These are phyloP conservation scores for Ariolimax columbianus DNA, from an alignment of 2,888 invertebrate genomes.

Conservation along the genomic window DNA sequence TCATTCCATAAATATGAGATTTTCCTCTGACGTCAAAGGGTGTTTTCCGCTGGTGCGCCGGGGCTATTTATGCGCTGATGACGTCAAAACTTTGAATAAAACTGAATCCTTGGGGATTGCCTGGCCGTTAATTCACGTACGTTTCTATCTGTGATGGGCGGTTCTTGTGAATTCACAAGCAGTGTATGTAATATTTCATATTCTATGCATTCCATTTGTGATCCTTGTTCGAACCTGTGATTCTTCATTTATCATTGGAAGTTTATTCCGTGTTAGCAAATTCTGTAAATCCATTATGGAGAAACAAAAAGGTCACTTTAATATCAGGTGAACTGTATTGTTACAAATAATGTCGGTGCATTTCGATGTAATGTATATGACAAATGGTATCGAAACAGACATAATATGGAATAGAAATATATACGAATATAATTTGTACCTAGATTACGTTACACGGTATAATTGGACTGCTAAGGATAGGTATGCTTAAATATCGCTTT, in stretches of 20 bases:
- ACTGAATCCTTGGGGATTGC: constrained; percentile 37
- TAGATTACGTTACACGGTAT: no score
- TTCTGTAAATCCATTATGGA: no score
- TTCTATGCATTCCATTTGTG: not conserved
- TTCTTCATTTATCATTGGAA: not conserved
- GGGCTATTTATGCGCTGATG: constrained; percentile 52
- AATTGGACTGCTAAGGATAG: no score
- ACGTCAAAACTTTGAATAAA: constrained; percentile 52
- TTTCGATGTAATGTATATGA: no score
- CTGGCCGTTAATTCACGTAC: not conserved
- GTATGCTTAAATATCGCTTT: no score
- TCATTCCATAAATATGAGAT: constrained; percentile 16
- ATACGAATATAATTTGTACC: no score
- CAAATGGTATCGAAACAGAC: no score
- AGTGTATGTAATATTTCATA: not conserved
- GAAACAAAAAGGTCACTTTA: no score
- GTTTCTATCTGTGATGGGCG: not conserved
- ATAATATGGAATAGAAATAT: no score
- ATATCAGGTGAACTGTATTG: no score
- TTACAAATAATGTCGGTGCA: no score
- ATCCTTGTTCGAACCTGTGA: not conserved
- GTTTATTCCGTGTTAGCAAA: no score
- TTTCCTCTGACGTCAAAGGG: constrained; percentile 51
- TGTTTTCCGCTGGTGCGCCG: constrained; percentile 52
- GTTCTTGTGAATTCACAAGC: not conserved